Percentiles rank a stretch among this genome's conserved stretches.
These are phyloP conservation scores for Drosophila ercepeae DNA, from an alignment of 1,140 invertebrate genomes.

Conservation along the genomic window DNA sequence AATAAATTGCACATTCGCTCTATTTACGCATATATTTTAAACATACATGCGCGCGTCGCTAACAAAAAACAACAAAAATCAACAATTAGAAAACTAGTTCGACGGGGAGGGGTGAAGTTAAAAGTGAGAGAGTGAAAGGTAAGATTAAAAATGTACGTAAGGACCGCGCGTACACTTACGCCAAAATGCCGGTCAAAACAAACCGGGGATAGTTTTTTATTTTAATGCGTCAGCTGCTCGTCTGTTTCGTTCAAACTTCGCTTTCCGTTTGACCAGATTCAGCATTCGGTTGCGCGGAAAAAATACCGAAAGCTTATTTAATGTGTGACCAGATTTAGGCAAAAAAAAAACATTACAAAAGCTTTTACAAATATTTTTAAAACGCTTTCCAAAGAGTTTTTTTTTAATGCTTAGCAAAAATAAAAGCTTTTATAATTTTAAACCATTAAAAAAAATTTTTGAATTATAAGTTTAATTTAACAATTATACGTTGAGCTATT, in stretches of 20 bases:
- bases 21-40: conserved; percentile 9
- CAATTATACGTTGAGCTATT: too few species aligned
- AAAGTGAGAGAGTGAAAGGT: too few species aligned
- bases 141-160: neutral
- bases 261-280: conserved; percentile 30
- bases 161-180: conserved; percentile 41
- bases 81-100: neutral
- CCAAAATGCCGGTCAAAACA: conserved; percentile 41
- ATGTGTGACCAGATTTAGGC: conserved; percentile 1
- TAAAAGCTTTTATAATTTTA: too few species aligned
- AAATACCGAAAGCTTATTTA: conserved; percentile 11
- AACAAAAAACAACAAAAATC: neutral
- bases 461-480: too few species aligned
- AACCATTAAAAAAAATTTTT: too few species aligned
- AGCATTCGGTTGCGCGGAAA: conserved; percentile 25
- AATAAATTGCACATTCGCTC: conserved; percentile 36
- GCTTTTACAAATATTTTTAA: too few species aligned
- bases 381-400: too few species aligned
- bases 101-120: too few species aligned
- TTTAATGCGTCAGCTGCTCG: conserved; percentile 11
- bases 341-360: too few species aligned
- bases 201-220: conserved; percentile 21
- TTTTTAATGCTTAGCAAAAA: too few species aligned
- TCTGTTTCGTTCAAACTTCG: conserved; percentile 27
- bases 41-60: conserved; percentile 39